A percentile compares a stretch with the other conserved stretches of the same genome.
These are phyloP conservation scores for Dicerorhinus sumatrensis DNA, from an alignment of 2,113 vertebrate genomes.

Conservation along the genomic window DNA sequence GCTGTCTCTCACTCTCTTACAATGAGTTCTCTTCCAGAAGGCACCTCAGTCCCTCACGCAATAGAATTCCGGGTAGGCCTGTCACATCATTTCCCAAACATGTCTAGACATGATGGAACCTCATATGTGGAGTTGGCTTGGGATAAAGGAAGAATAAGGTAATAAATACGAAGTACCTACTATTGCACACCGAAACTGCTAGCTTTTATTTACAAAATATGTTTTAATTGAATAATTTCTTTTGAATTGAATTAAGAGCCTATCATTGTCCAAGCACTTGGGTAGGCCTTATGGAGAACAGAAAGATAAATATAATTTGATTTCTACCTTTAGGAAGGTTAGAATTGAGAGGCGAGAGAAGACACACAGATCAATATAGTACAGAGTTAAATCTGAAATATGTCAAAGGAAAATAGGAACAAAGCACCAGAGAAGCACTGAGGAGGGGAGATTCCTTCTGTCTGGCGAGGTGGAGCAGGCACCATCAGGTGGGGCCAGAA, in stretches of 20 bases:
- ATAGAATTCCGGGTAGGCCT: accelerated
- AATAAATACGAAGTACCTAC: neutral
- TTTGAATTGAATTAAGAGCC: neutral
- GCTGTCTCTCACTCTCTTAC: neutral
- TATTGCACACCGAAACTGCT: too few relatives aligned
- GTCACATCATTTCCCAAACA: neutral
- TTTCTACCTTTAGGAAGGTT: neutral
- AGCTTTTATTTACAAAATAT: neutral
- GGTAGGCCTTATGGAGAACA: neutral
- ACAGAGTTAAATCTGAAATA: neutral
- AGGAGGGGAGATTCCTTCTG: neutral
- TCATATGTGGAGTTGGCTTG: neutral
- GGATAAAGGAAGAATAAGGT: neutral
- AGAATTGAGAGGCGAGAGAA: neutral
- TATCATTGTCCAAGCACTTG: neutral
- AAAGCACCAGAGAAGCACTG: accelerated
- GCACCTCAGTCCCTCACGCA: neutral
- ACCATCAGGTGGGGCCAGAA: neutral
- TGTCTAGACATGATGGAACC: neutral
- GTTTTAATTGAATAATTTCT: neutral
- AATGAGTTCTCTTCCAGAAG: neutral
- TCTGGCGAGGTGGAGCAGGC: neutral
- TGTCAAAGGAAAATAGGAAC: neutral
- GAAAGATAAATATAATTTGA: neutral
- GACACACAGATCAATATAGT: neutral